phyloP scores from a whole-genome alignment of 2,113 vertebrate species.

The Aptenodytes forsteri region DNA sequence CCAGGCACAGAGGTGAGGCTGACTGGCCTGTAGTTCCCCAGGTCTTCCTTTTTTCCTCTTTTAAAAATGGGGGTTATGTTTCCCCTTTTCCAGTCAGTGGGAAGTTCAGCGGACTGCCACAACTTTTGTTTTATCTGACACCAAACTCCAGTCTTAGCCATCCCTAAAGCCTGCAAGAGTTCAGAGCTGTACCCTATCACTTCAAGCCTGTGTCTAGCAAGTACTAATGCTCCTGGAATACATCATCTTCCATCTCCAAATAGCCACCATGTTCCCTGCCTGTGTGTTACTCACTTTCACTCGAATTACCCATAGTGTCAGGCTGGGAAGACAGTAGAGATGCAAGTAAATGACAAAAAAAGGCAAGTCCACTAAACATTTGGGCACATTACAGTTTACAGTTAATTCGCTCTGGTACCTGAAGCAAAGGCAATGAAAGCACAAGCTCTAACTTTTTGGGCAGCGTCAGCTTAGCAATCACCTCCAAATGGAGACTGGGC shows the following conservation, averaged over 20 bases:
- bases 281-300: background rate
- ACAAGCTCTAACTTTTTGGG: background rate
- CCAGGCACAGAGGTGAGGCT: too few species aligned
- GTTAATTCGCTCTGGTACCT: background rate
- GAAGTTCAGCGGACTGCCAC: too few species aligned
- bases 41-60: too few species aligned
- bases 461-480: background rate
- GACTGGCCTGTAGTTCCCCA: too few species aligned
- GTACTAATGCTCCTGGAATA: background rate
- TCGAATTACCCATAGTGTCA: background rate
- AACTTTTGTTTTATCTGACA: background rate
- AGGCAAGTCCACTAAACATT: background rate
- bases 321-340: background rate
- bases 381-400: background rate
- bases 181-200: background rate
- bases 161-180: background rate
- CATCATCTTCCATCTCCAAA: background rate
- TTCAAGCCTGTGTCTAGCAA: background rate
- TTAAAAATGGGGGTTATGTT: too few species aligned
- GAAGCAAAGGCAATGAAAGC: background rate
- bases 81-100: too few species aligned
- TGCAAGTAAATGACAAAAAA: background rate
- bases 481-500: background rate
- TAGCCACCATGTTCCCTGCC: background rate
- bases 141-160: background rate